These are phyloP conservation scores for Melanargia galathea DNA, from an alignment of 2,888 invertebrate genomes.

Conservation along the genomic window DNA sequence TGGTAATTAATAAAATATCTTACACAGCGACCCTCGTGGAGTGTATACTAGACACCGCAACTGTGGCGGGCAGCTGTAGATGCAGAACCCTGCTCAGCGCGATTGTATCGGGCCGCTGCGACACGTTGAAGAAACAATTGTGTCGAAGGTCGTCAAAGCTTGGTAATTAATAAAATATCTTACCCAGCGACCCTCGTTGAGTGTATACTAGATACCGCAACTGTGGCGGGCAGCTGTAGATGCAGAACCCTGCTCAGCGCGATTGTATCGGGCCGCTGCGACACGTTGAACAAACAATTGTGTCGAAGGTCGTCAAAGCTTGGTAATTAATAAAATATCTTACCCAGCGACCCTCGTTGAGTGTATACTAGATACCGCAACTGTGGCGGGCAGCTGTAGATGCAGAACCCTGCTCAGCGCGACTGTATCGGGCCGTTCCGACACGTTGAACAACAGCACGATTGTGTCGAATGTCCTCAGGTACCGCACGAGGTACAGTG, in stretches of 20 bases:
- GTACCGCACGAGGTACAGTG: constrained; percentile 47
- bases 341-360: constrained; percentile 52
- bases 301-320: too few species aligned
- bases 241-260: constrained; percentile 53
- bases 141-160: too few species aligned
- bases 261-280: constrained; percentile 55
- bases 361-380: constrained; percentile 54
- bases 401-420: constrained; percentile 53
- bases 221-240: constrained; percentile 49
- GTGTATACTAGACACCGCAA: too few species aligned
- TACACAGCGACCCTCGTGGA: too few species aligned
- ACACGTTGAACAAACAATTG: too few species aligned
- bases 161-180: constrained; percentile 25
- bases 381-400: constrained; percentile 49
- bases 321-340: constrained; percentile 25
- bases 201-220: constrained; percentile 54
- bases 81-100: too few species aligned
- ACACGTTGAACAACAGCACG: constrained; percentile 76
- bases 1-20: too few species aligned
- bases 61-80: too few species aligned
- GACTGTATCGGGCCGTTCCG: constrained; percentile 55
- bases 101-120: too few species aligned
- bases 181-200: constrained; percentile 52
- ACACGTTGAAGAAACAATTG: too few species aligned
- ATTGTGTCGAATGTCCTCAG: constrained; percentile 47